phyloP scores from a whole-genome alignment of 53 echinoderm and acorn worm genomes.

The Paracentrotus lividus region DNA sequence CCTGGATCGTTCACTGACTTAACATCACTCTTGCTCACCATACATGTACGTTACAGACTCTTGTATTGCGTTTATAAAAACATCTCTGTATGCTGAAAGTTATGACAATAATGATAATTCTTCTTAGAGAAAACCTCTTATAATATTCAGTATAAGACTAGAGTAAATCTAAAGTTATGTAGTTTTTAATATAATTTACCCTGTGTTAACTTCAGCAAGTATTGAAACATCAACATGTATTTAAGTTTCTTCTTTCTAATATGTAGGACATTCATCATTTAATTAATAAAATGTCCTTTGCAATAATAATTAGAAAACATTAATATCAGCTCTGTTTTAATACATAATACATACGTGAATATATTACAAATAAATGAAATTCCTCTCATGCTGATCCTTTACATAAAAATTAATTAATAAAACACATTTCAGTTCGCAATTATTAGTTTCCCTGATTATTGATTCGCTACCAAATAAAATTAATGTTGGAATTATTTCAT shows the following conservation, averaged over 20 bases:
- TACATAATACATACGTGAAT: not conserved
- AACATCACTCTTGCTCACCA: no score
- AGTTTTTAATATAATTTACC: not conserved
- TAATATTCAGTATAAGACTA: not conserved
- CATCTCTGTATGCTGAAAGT: not conserved
- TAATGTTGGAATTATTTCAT: not conserved
- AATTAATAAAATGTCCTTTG: no score
- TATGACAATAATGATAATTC: not conserved
- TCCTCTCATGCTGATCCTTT: not conserved
- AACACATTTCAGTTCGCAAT: not conserved
- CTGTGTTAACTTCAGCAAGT: constrained; percentile 5
- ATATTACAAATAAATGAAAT: no score
- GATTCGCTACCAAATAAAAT: not conserved
- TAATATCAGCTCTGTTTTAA: not conserved
- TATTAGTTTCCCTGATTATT: not conserved
- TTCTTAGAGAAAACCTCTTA: not conserved
- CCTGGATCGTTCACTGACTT: no score
- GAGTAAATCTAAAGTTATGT: not conserved
- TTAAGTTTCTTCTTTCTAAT: not conserved
- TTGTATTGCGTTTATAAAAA: not conserved
- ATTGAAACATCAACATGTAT: not conserved
- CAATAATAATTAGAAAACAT: not conserved
- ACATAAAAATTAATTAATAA: not conserved
- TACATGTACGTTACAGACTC: constrained; percentile 2
- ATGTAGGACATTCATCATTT: no score